These are phyloP conservation scores for Ischnus inquisitorius DNA, from an alignment of 2,888 invertebrate genomes.

Conservation along the genomic window DNA sequence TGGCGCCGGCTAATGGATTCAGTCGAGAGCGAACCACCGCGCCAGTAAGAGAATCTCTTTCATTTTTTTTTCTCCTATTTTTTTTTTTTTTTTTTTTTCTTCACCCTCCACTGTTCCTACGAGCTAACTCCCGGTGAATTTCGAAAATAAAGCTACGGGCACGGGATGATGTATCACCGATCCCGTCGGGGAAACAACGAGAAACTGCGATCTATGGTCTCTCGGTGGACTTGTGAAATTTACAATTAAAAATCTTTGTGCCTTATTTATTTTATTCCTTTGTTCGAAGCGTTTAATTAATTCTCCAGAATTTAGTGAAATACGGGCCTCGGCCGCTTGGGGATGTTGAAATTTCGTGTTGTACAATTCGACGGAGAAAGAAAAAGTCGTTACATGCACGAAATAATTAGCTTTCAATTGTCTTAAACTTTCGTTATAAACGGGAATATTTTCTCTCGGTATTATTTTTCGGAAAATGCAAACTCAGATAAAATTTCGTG, in stretches of 20 bases:
- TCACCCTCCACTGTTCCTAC: slow-evolving; percentile 47
- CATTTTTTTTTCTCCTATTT: slow-evolving; percentile 51
- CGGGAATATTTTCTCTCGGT: background rate
- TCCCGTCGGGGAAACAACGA: slow-evolving; percentile 32
- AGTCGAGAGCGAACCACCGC: slow-evolving; percentile 73
- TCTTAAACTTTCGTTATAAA: background rate
- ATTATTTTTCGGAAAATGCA: background rate
- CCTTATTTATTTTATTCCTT: slow-evolving; percentile 14
- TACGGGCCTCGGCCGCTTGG: background rate
- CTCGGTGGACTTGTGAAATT: slow-evolving; percentile 51
- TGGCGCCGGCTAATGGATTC: slow-evolving; percentile 83
- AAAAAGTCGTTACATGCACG: background rate
- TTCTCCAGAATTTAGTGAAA: background rate
- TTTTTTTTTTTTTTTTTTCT: slow-evolving; percentile 60
- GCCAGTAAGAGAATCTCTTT: slow-evolving; percentile 75
- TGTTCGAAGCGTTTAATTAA: slow-evolving; percentile 22
- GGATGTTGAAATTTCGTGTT: background rate
- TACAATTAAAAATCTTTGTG: slow-evolving; percentile 60
- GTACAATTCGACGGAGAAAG: background rate
- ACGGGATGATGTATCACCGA: slow-evolving; percentile 73
- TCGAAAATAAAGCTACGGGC: slow-evolving; percentile 75
- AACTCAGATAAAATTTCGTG: slow-evolving; percentile 16
- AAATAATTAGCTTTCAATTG: background rate
- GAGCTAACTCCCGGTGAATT: slow-evolving; percentile 71
- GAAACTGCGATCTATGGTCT: slow-evolving; percentile 53